Percentiles rank a stretch among this genome's conserved stretches.
These are phyloP conservation scores for Andricus quercusramuli DNA, from an alignment of 2,888 invertebrate species.

Conservation along the genomic window DNA sequence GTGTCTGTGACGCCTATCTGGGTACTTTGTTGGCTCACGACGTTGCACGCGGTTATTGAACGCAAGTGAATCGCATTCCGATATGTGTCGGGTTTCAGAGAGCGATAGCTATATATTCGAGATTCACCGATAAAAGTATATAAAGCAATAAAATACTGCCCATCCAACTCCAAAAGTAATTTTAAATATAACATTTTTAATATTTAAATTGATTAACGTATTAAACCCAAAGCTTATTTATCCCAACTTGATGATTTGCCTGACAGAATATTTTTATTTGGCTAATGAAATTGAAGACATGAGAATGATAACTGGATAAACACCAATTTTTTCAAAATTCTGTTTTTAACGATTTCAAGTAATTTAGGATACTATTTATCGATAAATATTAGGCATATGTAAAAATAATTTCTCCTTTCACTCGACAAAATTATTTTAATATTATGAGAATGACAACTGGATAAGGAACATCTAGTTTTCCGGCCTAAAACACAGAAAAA, in stretches of 20 bases:
- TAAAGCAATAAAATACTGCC: constrained; percentile 30
- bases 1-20: constrained; percentile 50
- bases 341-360: no score
- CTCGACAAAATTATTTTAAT: no score
- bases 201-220: neutral
- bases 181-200: neutral
- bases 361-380: no score
- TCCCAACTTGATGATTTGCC: neutral
- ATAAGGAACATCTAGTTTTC: no score
- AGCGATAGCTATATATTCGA: neutral
- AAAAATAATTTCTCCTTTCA: no score
- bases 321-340: no score
- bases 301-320: no score
- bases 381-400: no score
- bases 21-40: constrained; percentile 69
- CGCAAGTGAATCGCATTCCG: constrained; percentile 26
- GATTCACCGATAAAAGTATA: neutral
- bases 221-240: neutral
- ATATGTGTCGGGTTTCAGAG: neutral
- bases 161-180: neutral
- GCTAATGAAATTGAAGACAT: neutral
- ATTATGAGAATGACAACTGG: no score
- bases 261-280: neutral
- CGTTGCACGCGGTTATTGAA: constrained; percentile 64
- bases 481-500: no score